Evolutionary conservation across 2,888 invertebrate genomes (phyloP).

Genomic region (Tribolium freemani): DNA sequence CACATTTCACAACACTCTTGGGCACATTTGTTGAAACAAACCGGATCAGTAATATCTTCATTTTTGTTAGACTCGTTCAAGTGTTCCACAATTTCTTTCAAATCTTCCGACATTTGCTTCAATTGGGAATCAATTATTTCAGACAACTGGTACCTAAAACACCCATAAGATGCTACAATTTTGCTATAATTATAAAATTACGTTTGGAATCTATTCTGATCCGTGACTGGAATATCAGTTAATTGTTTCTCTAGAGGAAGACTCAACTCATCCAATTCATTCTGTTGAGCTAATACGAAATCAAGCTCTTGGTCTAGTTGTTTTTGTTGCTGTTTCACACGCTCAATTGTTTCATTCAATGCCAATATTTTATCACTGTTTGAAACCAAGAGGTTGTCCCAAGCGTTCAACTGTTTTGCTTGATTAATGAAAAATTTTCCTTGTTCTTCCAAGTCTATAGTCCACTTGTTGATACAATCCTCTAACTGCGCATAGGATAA

Average conservation of each 20-base stretch:
- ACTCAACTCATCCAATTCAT: conserved; percentile 90
- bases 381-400: conserved; percentile 91
- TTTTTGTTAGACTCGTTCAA: conserved; percentile 89
- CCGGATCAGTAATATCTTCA: conserved; percentile 88
- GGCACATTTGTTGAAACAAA: conserved; percentile 67
- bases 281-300: conserved; percentile 92
- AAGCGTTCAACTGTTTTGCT: conserved; percentile 95
- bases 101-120: conserved; percentile 94
- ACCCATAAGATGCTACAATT: background rate
- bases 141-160: conserved; percentile 82
- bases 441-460: conserved; percentile 90
- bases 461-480: conserved; percentile 96
- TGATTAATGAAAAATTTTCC: conserved; percentile 94
- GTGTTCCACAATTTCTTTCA: conserved; percentile 95
- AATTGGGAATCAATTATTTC: conserved; percentile 93
- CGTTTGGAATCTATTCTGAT: conserved; percentile 92
- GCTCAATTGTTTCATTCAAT: conserved; percentile 88
- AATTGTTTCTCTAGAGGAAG: conserved; percentile 88
- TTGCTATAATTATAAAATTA: conserved; percentile 64
- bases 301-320: conserved; percentile 93
- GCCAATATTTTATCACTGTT: conserved; percentile 95
- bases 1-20: no score
- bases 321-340: conserved; percentile 90
- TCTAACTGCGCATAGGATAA: conserved; percentile 89
- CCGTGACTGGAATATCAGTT: conserved; percentile 77